Conservation (phyloP, 1,140 invertebrate species). For the Rhynchophorus ferrugineus region DNA sequence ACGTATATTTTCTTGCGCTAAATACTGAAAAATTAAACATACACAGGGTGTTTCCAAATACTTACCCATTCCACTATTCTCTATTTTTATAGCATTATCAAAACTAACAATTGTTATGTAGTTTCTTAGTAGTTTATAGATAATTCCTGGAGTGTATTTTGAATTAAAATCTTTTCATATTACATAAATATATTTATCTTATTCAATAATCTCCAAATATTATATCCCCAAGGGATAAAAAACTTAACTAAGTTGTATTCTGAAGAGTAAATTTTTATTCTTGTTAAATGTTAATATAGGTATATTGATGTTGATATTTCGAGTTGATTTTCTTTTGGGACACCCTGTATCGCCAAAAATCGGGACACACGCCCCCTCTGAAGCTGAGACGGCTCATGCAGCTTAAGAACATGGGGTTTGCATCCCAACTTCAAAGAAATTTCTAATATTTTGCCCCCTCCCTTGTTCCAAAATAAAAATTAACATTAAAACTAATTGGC, state of each 20-base stretch:
- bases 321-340: constrained; percentile 1
- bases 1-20: constrained; percentile 7
- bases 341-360: constrained; percentile 6
- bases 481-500: too few species aligned
- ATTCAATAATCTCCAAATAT: too few species aligned
- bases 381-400: constrained; percentile 4
- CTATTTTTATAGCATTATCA: neutral
- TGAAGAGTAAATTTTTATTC: neutral
- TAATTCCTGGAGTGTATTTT: neutral
- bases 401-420: constrained; percentile 1
- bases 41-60: constrained; percentile 14
- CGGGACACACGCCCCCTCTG: constrained; percentile 4
- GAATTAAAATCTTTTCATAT: neutral
- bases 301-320: constrained; percentile 4
- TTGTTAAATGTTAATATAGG: constrained; percentile 4
- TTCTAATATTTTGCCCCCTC: constrained; percentile 4
- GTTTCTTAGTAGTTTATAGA: neutral
- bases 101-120: neutral
- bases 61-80: neutral
- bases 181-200: neutral
- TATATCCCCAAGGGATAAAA: neutral
- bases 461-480: neutral
- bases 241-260: neutral
- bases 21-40: constrained; percentile 7
- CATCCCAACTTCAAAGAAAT: constrained; percentile 8